These are phyloP conservation scores for Phylloscopus whistleri DNA, from an alignment of 2,113 vertebrate genomes.

Conservation along the genomic window DNA sequence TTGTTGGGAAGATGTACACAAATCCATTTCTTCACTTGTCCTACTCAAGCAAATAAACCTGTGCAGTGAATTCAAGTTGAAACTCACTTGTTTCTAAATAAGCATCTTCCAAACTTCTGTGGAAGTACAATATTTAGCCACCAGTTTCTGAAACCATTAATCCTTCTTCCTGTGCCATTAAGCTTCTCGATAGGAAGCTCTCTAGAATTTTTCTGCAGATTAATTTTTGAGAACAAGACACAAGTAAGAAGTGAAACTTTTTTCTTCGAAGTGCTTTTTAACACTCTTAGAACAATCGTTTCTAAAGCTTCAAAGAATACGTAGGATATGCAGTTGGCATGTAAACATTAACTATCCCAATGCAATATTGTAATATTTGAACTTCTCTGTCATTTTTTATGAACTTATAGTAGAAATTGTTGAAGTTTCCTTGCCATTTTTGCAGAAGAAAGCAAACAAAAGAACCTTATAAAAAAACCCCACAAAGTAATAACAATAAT, in stretches of 20 bases:
- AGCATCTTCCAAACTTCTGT: not conserved
- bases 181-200: not conserved
- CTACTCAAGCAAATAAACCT: not conserved
- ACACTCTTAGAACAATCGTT: not conserved
- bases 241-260: not conserved
- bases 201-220: not conserved
- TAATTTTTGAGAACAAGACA: not conserved
- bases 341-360: not conserved
- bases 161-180: not conserved
- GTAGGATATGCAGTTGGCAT: not conserved
- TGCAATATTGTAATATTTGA: not conserved
- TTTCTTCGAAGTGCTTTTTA: not conserved
- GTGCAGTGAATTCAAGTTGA: not conserved
- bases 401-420: not conserved
- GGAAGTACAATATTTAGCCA: not conserved
- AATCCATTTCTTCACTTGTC: not conserved
- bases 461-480: fast-evolving
- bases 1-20: not conserved
- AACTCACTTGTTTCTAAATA: not conserved
- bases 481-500: not conserved
- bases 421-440: not conserved
- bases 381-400: not conserved
- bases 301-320: not conserved
- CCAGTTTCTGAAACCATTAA: not conserved
- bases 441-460: not conserved